Evolutionary conservation across 1,140 invertebrate genomes (phyloP).

Genomic region (Lordiphosa collinella): DNA sequence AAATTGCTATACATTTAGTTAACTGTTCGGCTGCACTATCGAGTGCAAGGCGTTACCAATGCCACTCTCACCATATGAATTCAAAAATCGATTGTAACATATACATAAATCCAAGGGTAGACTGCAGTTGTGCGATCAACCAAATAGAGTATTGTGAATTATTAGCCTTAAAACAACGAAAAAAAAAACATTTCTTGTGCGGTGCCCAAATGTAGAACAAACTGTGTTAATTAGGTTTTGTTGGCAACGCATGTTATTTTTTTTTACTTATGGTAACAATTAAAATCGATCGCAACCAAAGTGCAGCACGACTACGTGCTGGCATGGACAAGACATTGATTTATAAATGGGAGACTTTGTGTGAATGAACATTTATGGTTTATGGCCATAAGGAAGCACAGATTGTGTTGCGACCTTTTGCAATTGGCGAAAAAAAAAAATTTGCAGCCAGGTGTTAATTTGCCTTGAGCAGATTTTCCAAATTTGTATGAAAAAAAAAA

Average conservation of each 20-base stretch:
- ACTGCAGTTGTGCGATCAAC: slow-evolving; percentile 25
- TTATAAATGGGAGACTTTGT: not conserved
- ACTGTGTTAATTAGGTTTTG: slow-evolving; percentile 64
- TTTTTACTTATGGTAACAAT: slow-evolving; percentile 26
- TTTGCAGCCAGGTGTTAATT: slow-evolving; percentile 54
- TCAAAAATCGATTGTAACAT: not conserved
- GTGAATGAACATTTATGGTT: too few species aligned
- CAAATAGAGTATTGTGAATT: slow-evolving; percentile 29
- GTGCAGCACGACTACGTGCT: slow-evolving; percentile 26
- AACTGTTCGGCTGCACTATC: slow-evolving; percentile 14
- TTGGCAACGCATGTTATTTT: slow-evolving; percentile 35
- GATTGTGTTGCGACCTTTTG: slow-evolving; percentile 18
- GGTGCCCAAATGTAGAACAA: slow-evolving; percentile 53
- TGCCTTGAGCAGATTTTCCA: slow-evolving; percentile 7
- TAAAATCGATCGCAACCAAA: slow-evolving; percentile 41
- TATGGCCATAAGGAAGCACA: slow-evolving; percentile 37
- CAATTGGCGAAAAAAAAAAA: slow-evolving; percentile 19
- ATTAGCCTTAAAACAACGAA: slow-evolving; percentile 44
- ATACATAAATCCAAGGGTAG: slow-evolving; percentile 9
- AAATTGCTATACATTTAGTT: slow-evolving; percentile 59
- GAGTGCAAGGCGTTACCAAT: slow-evolving; percentile 24
- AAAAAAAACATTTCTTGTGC: slow-evolving; percentile 6
- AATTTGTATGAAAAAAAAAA: slow-evolving; percentile 4
- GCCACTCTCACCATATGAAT: slow-evolving; percentile 34
- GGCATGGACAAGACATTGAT: slow-evolving; percentile 12